phyloP scores from a whole-genome alignment of 2,888 invertebrate species.

The Leucania comma region DNA sequence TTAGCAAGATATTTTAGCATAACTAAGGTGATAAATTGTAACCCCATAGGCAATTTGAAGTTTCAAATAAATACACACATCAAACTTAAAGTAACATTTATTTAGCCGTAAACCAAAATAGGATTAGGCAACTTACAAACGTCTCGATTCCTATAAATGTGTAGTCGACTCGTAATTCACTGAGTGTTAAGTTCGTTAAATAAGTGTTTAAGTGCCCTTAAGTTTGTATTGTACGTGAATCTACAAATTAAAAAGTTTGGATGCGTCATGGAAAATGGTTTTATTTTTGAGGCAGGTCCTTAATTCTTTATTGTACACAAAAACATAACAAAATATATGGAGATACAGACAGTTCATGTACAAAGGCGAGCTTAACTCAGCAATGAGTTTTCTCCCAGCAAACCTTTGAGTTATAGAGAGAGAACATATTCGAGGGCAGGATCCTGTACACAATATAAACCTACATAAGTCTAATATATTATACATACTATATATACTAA shows the following conservation, averaged over 20 bases:
- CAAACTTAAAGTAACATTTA: conserved; percentile 39
- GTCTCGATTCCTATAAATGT: conserved; percentile 71
- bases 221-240: conserved; percentile 68
- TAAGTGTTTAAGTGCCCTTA: conserved; percentile 77
- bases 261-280: background rate
- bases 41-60: background rate
- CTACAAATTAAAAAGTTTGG: conserved; percentile 39
- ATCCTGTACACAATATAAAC: no score
- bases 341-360: no score
- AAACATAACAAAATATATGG: no score
- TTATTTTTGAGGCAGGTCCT: no score
- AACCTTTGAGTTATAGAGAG: no score
- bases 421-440: no score
- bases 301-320: no score
- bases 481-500: no score
- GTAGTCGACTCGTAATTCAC: conserved; percentile 74
- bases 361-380: no score
- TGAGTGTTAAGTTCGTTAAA: conserved; percentile 78
- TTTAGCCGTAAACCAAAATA: conserved; percentile 67
- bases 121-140: conserved; percentile 63
- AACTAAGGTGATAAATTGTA: background rate
- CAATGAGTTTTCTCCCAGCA: no score
- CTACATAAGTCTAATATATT: no score
- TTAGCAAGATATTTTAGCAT: background rate
- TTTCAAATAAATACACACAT: conserved; percentile 24